A percentile compares a stretch with the other conserved stretches of the same genome.
Conservation (phyloP, 2,113 vertebrate species). For the Donacobius atricapilla region DNA sequence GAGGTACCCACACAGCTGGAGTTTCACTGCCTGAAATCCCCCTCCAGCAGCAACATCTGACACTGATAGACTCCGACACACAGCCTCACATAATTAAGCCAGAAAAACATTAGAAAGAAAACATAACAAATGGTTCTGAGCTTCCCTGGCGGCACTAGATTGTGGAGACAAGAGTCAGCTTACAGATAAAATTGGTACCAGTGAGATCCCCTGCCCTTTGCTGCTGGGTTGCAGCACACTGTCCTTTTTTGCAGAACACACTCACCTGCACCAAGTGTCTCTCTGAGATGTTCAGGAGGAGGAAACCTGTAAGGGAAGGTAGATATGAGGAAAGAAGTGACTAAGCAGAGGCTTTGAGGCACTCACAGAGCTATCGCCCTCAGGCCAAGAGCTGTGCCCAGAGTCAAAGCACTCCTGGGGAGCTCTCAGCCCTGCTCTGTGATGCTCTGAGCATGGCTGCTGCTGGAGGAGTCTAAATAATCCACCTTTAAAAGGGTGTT, state of each 20-base stretch:
- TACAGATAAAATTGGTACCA: neutral
- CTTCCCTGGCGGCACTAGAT: neutral
- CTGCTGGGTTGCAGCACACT: neutral
- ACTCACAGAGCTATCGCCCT: neutral
- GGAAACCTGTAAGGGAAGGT: neutral
- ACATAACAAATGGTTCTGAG: neutral
- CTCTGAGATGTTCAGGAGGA: neutral
- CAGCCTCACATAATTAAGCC: neutral
- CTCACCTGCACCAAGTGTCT: neutral
- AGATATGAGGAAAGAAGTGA: neutral
- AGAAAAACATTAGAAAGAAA: neutral
- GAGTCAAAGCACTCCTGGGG: neutral
- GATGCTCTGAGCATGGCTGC: accelerated
- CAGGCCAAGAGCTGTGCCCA: neutral
- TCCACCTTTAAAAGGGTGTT: neutral
- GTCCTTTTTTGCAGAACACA: neutral
- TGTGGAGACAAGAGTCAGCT: neutral
- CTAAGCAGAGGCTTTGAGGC: neutral
- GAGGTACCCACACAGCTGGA: neutral
- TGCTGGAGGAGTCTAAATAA: neutral
- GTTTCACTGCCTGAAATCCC: neutral
- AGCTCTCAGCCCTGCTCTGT: neutral
- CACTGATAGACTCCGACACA: neutral
- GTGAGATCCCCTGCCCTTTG: neutral
- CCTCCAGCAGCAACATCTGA: neutral